Percentiles rank a stretch among this genome's conserved stretches.
Conservation (phyloP, 2,888 invertebrate genomes). For the Smittia sp. region DNA sequence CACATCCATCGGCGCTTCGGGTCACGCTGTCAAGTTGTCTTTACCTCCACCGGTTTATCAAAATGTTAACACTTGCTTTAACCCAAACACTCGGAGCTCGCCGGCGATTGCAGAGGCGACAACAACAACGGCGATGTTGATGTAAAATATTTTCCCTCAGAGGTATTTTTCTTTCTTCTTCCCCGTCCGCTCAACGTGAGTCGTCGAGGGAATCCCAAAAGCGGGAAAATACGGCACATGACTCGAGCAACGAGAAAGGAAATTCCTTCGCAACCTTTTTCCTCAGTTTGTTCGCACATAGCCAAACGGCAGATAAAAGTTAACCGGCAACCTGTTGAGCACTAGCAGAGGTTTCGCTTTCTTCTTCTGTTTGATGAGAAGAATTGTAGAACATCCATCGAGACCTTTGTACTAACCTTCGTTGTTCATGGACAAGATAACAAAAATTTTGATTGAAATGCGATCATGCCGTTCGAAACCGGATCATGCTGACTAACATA, state of each 20-base stretch:
- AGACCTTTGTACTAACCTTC: no score
- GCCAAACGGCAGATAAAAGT: not conserved
- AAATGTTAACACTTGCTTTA: conserved; percentile 1
- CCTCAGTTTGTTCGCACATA: not conserved
- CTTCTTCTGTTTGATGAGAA: not conserved
- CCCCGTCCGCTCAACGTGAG: not conserved
- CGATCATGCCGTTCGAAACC: no score
- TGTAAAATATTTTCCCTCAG: conserved; percentile 8
- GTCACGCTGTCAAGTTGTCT: no score
- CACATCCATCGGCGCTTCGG: no score
- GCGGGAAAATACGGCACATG: not conserved
- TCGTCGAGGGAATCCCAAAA: not conserved
- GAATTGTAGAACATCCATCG: no score
- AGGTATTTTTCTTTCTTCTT: conserved; percentile 2
- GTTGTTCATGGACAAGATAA: no score
- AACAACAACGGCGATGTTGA: not conserved
- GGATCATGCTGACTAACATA: no score
- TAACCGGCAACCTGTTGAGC: not conserved
- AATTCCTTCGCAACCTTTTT: conserved; percentile 10
- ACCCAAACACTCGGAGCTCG: not conserved
- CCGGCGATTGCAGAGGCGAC: not conserved
- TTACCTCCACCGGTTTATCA: no score
- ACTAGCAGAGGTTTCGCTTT: not conserved
- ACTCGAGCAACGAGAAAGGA: conserved; percentile 8
- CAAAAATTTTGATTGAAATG: no score